Evolutionary conservation across 2,113 vertebrate genomes (phyloP).

Genomic region (Calyptomena viridis): DNA sequence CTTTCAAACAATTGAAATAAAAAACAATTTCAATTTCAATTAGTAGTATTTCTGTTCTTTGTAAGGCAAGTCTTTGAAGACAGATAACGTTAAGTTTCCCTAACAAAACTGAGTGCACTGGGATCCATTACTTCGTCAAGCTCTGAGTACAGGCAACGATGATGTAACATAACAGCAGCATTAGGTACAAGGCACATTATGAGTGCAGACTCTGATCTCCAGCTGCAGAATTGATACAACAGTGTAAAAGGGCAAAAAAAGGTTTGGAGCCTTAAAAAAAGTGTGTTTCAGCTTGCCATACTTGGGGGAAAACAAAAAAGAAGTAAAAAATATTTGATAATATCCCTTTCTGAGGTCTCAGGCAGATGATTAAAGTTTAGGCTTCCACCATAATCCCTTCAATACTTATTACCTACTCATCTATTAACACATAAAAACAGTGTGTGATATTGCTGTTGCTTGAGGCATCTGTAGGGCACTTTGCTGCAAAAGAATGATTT

Average conservation of each 20-base stretch:
- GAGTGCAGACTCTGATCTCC: background rate
- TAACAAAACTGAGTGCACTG: background rate
- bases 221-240: background rate
- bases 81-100: background rate
- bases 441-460: background rate
- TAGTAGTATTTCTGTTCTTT: background rate
- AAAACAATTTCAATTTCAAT: background rate
- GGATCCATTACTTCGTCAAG: background rate
- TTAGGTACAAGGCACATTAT: background rate
- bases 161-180: background rate
- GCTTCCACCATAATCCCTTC: background rate
- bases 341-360: background rate
- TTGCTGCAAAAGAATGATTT: background rate
- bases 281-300: background rate
- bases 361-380: background rate
- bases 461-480: background rate
- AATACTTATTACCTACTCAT: background rate
- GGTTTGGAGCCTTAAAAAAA: background rate
- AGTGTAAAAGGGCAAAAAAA: background rate
- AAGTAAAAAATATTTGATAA: background rate
- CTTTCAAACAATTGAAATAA: background rate
- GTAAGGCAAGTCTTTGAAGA: background rate
- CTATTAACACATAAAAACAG: background rate
- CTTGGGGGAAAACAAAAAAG: background rate
- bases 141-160: accelerated